Evolutionary conservation across 2,113 vertebrate species (phyloP), one percentile per base, ranked within the genome.

Genomic region (Phylloscopus trochilus): DNA sequence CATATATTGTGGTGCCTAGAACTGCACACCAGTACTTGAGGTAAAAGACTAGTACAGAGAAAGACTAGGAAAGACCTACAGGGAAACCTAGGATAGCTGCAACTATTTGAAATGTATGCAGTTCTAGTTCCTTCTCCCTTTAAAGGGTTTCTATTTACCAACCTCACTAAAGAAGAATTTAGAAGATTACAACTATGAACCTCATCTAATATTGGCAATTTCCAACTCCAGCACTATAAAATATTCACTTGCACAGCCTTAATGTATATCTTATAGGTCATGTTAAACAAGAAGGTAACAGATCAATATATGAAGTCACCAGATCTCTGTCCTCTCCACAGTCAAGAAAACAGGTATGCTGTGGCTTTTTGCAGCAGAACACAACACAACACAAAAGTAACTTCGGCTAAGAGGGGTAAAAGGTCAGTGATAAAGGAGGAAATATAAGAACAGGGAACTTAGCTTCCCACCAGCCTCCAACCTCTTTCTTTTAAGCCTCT

Each of bases 401-500:
- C 9, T 19, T 4, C 1, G 1, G 8, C 37, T 26, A 66, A 70
- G 6, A 4, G 16, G 7, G 2, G 4, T 2, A 70, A 84, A 68
- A 43, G 12, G 21, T 7, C 31, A 75, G 1, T 15, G 15, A 33
- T 23, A 73, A 66, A 80, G 51, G 11, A 80, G 6, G 15, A 78
- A 64, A 46, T 55, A 24, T 2, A 78, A 62, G 28, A 90, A 79
- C 2, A 67, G 26, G 14, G 5, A n/a, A 51, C 3, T 68, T 46
- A 55, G 5, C 23, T 75, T 84, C 79, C 60, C 52, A 46, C 11
- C 28, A 67, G 35, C 10, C 23, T 84, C 37, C 11, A 73, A 4
- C 2, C 6, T 17, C 15, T 64, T 70, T 6, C 74, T 79, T 83
- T 91, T 39, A 84, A 92, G 33, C 6, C 39, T 3, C 13, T 37